Evolutionary conservation across 2,888 invertebrate genomes (phyloP).

Genomic region (Didymodactylos carnosus): DNA sequence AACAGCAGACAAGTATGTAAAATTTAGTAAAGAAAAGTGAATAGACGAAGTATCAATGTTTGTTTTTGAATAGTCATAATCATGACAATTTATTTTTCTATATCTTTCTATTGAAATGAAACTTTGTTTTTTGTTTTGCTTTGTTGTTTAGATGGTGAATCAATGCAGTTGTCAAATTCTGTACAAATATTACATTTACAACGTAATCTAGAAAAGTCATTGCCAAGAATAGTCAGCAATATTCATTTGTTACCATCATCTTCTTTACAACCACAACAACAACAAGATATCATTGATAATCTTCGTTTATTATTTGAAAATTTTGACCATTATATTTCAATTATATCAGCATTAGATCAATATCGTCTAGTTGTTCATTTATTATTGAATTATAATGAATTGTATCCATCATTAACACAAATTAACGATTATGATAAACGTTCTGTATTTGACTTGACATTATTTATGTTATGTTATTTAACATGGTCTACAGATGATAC

Average conservation of each 20-base stretch:
- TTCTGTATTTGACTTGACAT: background rate
- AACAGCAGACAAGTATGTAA: background rate
- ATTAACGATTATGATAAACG: too few species aligned
- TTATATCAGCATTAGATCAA: background rate
- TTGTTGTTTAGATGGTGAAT: background rate
- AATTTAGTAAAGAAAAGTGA: too few species aligned
- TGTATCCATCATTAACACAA: background rate
- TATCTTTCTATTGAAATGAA: too few species aligned
- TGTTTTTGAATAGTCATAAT: too few species aligned
- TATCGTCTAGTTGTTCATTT: background rate
- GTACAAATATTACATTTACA: background rate
- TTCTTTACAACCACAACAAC: background rate
- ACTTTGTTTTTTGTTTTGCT: too few species aligned
- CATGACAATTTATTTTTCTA: too few species aligned
- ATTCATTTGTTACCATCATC: too few species aligned
- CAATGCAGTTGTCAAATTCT: background rate
- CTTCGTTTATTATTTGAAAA: background rate
- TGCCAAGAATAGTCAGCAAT: background rate
- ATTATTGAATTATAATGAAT: background rate
- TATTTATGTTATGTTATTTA: background rate
- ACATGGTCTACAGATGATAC: background rate
- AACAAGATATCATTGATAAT: background rate
- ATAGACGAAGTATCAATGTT: too few species aligned
- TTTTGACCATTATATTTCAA: background rate
- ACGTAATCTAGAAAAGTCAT: background rate